Conservation (phyloP, 1,140 invertebrate species). For the Meteorus sp. region DNA sequence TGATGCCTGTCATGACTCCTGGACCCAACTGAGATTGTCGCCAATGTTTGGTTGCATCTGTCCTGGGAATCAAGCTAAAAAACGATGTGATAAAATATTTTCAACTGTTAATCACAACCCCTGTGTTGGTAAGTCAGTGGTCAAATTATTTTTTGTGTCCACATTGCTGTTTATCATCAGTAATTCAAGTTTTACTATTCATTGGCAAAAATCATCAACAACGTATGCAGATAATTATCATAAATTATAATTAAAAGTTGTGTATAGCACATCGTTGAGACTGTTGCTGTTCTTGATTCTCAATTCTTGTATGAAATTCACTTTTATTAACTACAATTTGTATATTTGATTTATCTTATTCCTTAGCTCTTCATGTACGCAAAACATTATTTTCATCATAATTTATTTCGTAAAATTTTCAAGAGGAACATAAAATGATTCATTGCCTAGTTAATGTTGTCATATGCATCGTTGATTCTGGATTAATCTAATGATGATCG, state of each 20-base stretch:
- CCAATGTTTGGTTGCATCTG: slow-evolving; percentile 91
- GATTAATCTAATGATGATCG: not conserved
- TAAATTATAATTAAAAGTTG: not conserved
- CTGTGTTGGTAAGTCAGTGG: slow-evolving; percentile 79
- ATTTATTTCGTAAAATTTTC: not conserved
- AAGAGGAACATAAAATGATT: not conserved
- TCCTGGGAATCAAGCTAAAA: slow-evolving; percentile 84
- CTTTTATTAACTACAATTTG: not conserved
- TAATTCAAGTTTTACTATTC: no score
- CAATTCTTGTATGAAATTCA: slow-evolving; percentile 19
- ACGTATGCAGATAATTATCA: slow-evolving; percentile 7
- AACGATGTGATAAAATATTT: slow-evolving; percentile 83
- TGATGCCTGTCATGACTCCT: slow-evolving; percentile 79
- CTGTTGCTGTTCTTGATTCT: slow-evolving; percentile 40
- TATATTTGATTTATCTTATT: no score
- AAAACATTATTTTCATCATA: not conserved
- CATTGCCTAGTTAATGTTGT: not conserved
- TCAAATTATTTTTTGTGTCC: not conserved
- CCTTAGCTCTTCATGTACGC: no score
- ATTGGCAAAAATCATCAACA: no score
- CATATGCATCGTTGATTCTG: not conserved
- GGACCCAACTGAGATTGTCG: slow-evolving; percentile 78
- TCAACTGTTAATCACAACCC: slow-evolving; percentile 86
- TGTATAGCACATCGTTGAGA: slow-evolving; percentile 28
- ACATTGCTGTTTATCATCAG: not conserved